Conservation (phyloP, 2,113 vertebrate species). For the Verasper variegatus region DNA sequence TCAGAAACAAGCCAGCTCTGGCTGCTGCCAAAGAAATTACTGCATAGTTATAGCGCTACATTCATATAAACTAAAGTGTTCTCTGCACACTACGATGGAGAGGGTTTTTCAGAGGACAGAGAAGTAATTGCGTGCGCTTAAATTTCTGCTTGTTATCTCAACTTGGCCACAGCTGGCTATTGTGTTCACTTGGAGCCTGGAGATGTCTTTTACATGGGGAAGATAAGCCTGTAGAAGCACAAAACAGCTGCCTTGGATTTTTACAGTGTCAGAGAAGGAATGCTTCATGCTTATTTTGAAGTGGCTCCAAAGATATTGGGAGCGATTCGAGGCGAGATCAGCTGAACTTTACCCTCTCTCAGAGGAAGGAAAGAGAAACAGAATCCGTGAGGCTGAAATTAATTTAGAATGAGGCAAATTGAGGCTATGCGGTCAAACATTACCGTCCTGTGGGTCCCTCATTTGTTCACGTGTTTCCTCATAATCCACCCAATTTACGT, state of each 20-base stretch:
- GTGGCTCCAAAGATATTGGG: constrained; percentile 73
- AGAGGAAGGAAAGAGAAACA: constrained; percentile 54
- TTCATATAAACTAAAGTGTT: constrained; percentile 59
- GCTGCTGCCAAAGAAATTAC: constrained; percentile 69
- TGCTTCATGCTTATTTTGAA: constrained; percentile 73
- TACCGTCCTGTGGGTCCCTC: constrained; percentile 15
- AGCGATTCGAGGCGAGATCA: constrained; percentile 61
- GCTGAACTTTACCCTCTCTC: constrained; percentile 69
- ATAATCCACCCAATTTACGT: constrained; percentile 13
- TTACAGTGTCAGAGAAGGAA: constrained; percentile 57
- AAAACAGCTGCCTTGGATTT: constrained; percentile 75
- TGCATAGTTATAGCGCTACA: constrained; percentile 64
- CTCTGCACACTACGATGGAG: constrained; percentile 35
- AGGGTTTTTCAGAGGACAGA: constrained; percentile 44
- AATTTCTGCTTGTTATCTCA: constrained; percentile 48
- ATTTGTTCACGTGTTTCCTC: constrained; percentile 52
- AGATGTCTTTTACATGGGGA: constrained; percentile 72
- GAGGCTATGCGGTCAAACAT: constrained; percentile 26
- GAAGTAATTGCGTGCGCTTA: constrained; percentile 56
- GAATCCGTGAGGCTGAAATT: constrained; percentile 51
- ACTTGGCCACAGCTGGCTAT: constrained; percentile 64
- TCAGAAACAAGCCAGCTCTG: constrained; percentile 64
- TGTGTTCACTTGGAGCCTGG: constrained; percentile 65
- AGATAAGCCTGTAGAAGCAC: constrained; percentile 73
- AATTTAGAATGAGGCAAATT: constrained; percentile 48